Base-by-base conservation (phyloP, 1,140 invertebrate genomes). In the Drosophila triauraria region DNA sequence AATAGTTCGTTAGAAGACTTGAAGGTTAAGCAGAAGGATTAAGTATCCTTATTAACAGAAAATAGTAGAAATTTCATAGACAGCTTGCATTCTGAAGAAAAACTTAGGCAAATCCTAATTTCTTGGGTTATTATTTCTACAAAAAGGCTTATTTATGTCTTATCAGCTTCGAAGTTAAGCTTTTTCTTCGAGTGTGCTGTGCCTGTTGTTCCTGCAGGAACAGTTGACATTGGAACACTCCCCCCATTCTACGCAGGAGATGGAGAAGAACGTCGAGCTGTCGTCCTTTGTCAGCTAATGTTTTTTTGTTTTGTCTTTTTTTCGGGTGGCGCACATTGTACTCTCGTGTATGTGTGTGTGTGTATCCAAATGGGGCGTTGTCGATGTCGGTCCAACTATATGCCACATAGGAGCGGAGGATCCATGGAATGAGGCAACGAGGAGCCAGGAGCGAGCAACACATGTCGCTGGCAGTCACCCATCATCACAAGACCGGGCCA, bases 311-410 rank as follows among this genome's bases (percentile, higher is more conserved):
- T 47, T 32, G 17, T 23, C 38, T 12, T n/a, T 50, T 70, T 67
- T 68, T 72, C 46, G 69, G 44, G 47, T 46, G 62, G 8, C 30
- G 12, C 23, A 53, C 38, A 44, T 44, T 53, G 38, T 53, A 42
- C 38, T 53, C 47, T 46, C 30, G 13, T 30, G 9, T 20, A 20
- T 70, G 23, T 38, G 32, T 40, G 27, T 67, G 50, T 47, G 20
- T 72, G 69, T 72, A 72, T 72, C 69, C 70, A 72, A 74, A 51
- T 74, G 70, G 70, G 70, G 70, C 70, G 70, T 74, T 72, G 70
- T 74, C 70, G 70, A 72, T 72, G 70, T 60, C 67, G 53, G 44
- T 62, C 57, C 57, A 62, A 65, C 27, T 32, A 54, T 54, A 53
- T 61, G 47, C 30, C 20, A 51, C 43, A 50, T 50, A 32, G 43